These are phyloP conservation scores for Pandemis heparana DNA, from an alignment of 2,888 invertebrate species.

Conservation along the genomic window DNA sequence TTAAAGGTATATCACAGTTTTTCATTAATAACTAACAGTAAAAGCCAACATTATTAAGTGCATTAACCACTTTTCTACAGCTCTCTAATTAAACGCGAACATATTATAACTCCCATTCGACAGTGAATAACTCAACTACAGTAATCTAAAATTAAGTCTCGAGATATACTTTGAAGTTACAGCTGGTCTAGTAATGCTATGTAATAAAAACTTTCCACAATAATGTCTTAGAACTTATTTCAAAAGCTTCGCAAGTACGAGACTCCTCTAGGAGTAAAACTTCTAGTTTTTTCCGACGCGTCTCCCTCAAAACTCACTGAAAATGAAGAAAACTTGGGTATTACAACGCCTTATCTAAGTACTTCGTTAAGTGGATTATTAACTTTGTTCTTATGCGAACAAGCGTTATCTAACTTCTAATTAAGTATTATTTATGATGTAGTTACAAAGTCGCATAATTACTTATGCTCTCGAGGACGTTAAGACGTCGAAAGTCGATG, in stretches of 20 bases:
- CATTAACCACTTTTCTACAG: background rate
- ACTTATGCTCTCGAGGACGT: conserved; percentile 53
- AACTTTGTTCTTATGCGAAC: conserved; percentile 53
- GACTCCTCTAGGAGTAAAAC: conserved; percentile 19
- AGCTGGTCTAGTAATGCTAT: conserved; percentile 37
- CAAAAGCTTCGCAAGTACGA: conserved; percentile 34
- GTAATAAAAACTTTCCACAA: conserved; percentile 51
- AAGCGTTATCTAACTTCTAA: conserved; percentile 55
- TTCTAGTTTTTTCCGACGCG: conserved; percentile 27
- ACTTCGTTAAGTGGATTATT: conserved; percentile 52
- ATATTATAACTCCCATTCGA: conserved; percentile 44
- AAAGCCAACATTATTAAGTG: conserved; percentile 13
- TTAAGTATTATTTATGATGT: conserved; percentile 60
- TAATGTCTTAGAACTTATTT: conserved; percentile 48
- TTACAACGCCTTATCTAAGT: conserved; percentile 42
- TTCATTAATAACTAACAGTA: conserved; percentile 26
- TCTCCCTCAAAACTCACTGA: conserved; percentile 46
- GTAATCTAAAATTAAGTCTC: conserved; percentile 37
- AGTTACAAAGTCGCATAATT: conserved; percentile 48
- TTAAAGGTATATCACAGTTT: conserved; percentile 19
- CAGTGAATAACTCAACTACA: conserved; percentile 44
- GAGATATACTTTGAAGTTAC: conserved; percentile 37
- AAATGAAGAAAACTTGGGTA: conserved; percentile 48
- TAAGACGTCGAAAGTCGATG: conserved; percentile 52
- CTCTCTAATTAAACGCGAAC: conserved; percentile 17